phyloP scores from a whole-genome alignment of 2,888 invertebrate species.

The Tillus elongatus region DNA sequence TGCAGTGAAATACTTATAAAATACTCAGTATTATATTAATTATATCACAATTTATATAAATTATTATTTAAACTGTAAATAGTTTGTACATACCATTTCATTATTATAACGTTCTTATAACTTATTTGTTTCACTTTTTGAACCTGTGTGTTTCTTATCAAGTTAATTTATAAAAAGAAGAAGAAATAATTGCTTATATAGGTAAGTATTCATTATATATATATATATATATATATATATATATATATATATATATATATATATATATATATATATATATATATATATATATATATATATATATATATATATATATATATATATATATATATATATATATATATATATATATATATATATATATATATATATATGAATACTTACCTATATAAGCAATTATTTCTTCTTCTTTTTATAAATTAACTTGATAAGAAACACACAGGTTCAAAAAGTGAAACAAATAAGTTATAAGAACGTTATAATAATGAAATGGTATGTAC shows the following conservation, averaged over 20 bases:
- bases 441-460: background rate
- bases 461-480: background rate
- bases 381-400: conserved; percentile 3
- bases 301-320: conserved; percentile 8
- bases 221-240: background rate
- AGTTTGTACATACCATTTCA: no score
- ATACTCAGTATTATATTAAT: background rate
- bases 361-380: conserved; percentile 7
- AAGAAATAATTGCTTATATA: no score
- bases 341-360: conserved; percentile 8
- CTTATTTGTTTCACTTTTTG: no score
- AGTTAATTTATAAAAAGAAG: no score
- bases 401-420: background rate
- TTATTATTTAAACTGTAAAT: no score
- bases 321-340: conserved; percentile 8
- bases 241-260: conserved; percentile 8
- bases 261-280: conserved; percentile 8
- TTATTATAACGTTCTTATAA: no score
- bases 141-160: no score
- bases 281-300: conserved; percentile 8
- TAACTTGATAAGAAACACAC: background rate
- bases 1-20: background rate
- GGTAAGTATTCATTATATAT: no score
- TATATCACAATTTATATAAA: no score
- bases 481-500: no score